A percentile compares a stretch with the other conserved stretches of the same genome.
These are phyloP conservation scores for Piprites chloris DNA, from an alignment of 2,113 vertebrate genomes.

Conservation along the genomic window DNA sequence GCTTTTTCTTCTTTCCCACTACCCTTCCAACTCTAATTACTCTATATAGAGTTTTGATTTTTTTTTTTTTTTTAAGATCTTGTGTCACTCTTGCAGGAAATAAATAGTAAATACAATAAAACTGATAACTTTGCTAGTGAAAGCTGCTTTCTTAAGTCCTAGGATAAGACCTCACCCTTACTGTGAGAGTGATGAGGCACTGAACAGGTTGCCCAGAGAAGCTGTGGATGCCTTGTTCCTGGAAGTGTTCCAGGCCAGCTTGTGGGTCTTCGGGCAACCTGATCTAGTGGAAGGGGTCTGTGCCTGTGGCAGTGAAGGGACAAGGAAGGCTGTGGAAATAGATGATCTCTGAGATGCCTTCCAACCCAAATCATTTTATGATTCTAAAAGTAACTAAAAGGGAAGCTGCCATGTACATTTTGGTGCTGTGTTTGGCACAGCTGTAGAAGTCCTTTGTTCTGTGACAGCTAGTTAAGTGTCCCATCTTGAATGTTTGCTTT, in stretches of 20 bases:
- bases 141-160: not conserved
- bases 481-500: not conserved
- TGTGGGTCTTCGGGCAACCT: not conserved
- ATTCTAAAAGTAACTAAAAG: not conserved
- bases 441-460: not conserved
- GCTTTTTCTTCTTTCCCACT: not conserved
- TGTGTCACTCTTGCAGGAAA: not conserved
- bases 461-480: not conserved
- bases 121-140: too few species aligned
- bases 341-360: not conserved
- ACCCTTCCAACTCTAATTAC: not conserved
- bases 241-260: not conserved
- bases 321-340: not conserved
- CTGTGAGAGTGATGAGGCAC: not conserved
- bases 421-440: not conserved
- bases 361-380: not conserved
- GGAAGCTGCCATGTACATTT: not conserved
- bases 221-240: not conserved
- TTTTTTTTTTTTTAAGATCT: not conserved
- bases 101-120: not conserved
- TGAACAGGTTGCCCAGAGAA: not conserved
- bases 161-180: not conserved
- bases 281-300: not conserved
- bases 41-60: not conserved
- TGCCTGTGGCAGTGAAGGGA: not conserved